These are phyloP conservation scores for Bombus pascuorum DNA, from an alignment of 1,140 invertebrate species.

Conservation along the genomic window DNA sequence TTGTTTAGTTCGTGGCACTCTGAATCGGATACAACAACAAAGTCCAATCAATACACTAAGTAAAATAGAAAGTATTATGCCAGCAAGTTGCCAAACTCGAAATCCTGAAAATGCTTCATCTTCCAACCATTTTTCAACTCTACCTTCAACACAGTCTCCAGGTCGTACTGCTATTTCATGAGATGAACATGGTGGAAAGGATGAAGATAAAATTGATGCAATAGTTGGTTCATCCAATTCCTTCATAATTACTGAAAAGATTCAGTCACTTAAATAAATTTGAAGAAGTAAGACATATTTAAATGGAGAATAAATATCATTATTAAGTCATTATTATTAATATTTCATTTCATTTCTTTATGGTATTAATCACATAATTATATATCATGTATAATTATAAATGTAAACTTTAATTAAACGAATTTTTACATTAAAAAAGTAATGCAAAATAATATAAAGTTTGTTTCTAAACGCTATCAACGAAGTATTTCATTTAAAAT, in stretches of 20 bases:
- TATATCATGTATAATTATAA: neutral
- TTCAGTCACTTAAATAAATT: neutral
- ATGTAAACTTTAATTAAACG: neutral
- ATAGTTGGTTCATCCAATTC: constrained; percentile 42
- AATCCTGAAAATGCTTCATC: constrained; percentile 75
- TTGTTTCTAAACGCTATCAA: neutral
- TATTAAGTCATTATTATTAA: neutral
- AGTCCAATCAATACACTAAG: constrained; percentile 86
- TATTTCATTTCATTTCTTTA: neutral
- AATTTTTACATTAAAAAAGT: neutral
- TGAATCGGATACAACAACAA: constrained; percentile 93
- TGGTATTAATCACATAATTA: neutral
- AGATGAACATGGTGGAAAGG: constrained; percentile 62
- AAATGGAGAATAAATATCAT: neutral
- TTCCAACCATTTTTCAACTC: constrained; percentile 76
- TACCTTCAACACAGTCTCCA: constrained; percentile 65
- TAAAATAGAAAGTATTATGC: constrained; percentile 77
- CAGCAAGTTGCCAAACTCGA: constrained; percentile 78
- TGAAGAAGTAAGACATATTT: neutral
- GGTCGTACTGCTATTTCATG: constrained; percentile 63
- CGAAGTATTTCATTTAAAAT: neutral
- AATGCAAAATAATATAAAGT: constrained; percentile 1
- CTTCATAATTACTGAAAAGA: constrained; percentile 23
- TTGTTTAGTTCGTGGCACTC: constrained; percentile 95
- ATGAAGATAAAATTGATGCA: constrained; percentile 31